phyloP scores from a whole-genome alignment of 2,888 invertebrate species.

The Epinotia demarniana region DNA sequence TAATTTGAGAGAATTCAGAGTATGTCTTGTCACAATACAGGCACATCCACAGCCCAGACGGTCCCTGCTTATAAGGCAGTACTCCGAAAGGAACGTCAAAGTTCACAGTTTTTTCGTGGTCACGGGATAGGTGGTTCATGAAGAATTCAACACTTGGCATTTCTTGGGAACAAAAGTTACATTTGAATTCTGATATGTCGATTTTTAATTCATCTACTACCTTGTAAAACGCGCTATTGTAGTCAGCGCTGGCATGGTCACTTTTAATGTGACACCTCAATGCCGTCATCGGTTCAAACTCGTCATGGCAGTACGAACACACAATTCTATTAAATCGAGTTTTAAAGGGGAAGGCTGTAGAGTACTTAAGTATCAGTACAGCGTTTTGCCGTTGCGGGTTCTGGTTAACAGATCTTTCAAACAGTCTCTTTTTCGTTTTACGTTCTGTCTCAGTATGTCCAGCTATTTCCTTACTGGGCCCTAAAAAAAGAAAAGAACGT shows the following conservation, averaged over 20 bases:
- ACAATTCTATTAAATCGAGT: constrained; percentile 78
- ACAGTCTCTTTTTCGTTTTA: constrained; percentile 80
- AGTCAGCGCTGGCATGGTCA: constrained; percentile 70
- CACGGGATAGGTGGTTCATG: constrained; percentile 71
- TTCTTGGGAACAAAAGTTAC: constrained; percentile 67
- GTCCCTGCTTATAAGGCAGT: constrained; percentile 72
- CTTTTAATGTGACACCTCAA: constrained; percentile 72
- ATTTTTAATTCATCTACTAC: constrained; percentile 76
- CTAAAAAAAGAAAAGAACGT: constrained; percentile 81
- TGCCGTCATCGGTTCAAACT: constrained; percentile 74
- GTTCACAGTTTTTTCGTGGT: constrained; percentile 70
- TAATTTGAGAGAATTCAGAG: constrained; percentile 75
- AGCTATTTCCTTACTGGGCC: constrained; percentile 73
- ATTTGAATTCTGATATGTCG: constrained; percentile 75
- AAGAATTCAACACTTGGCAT: constrained; percentile 68
- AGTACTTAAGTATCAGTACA: constrained; percentile 74
- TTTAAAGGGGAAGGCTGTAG: constrained; percentile 78
- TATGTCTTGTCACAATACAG: constrained; percentile 75
- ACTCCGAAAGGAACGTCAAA: constrained; percentile 77
- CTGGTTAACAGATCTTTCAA: constrained; percentile 80
- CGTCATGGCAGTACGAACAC: constrained; percentile 79
- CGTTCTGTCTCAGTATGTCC: constrained; percentile 69
- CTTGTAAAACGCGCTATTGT: constrained; percentile 78
- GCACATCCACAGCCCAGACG: constrained; percentile 73
- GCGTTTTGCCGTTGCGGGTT: constrained; percentile 80